Base-by-base conservation (phyloP, 2,888 invertebrate genomes). In the Limnephilus auricula region DNA sequence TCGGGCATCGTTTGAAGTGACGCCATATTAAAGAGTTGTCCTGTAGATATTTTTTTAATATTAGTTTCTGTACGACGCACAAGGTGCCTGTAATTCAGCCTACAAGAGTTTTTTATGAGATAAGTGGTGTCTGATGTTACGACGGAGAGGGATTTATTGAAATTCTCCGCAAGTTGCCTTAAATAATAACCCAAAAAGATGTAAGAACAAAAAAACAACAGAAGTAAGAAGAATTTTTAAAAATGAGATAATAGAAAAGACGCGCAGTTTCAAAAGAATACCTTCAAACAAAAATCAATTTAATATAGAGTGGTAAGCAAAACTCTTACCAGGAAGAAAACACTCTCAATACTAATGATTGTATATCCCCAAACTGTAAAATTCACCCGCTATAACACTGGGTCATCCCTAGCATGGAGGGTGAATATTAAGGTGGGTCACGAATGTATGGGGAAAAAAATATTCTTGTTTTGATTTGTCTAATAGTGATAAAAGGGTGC, bases 1-100 rank as follows among this genome's bases (percentile, higher is more conserved):
- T n/a, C 85, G 9, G 40, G 40, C 85, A 13, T 25, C 85, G 45
- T 85, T 85, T 40, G 40, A 45, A 40, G 85, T n/a, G 85, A 18
- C 45, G 37, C 85, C 40, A 45, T n/a, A 85, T 85, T 40, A 40
- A 85, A 40, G 85, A n/a, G 85, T 85, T 40, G 85, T 85, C 85
- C 85, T 85, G 30, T 85, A n/a, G 65, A 65, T 65, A 65, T 45
- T 45, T 40, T 82, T 85, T 85, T 85, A 84, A 37, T 30, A 45
- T 45, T 45, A 40, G 65, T n/a, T 85, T 40, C 34, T 82, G 13
- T 45, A 45, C 25, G 85, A 85, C 25, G 37, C 34, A 82, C 85
- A n/a, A 84, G 85, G 85, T 85, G 85, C 30, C 40, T 40, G 85
- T 85, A 85, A 85, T 85, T 85, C n/a, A 10, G 25, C 85, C 2